Evolutionary conservation across 2,888 invertebrate genomes (phyloP).

Genomic region (Rotaria magnacalcarata): DNA sequence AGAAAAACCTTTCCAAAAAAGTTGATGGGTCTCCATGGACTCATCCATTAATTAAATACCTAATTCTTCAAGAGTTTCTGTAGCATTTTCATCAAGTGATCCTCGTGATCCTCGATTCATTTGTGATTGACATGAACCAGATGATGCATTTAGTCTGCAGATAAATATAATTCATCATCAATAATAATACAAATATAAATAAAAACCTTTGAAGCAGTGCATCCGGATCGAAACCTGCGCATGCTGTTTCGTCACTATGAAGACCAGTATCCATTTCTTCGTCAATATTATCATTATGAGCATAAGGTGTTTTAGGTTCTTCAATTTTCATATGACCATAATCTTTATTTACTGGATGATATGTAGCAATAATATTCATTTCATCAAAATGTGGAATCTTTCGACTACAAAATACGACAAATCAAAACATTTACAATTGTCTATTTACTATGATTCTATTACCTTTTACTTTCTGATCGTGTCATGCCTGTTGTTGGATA

Average conservation of each 20-base stretch:
- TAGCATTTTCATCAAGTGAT: neutral
- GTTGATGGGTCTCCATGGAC: no score
- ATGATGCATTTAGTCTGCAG: neutral
- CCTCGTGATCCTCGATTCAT: neutral
- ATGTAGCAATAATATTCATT: slow-evolving; percentile 93
- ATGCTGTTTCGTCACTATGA: neutral
- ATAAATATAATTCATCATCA: no score
- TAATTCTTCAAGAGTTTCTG: neutral
- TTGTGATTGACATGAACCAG: neutral
- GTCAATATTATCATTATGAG: neutral
- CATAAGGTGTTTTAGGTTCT: slow-evolving; percentile 90
- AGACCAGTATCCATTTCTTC: neutral
- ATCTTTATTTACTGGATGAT: slow-evolving; percentile 94
- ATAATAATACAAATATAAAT: neutral
- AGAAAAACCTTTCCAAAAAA: no score
- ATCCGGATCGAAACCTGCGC: neutral
- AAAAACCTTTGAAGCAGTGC: neutral
- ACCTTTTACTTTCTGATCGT: slow-evolving; percentile 29
- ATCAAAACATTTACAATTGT: neutral
- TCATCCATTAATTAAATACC: neutral
- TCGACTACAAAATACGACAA: neutral
- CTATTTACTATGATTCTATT: neutral
- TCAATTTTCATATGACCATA: slow-evolving; percentile 91
- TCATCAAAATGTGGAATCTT: slow-evolving; percentile 72
- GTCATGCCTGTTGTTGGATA: neutral